Evolutionary conservation across 2,113 vertebrate genomes (phyloP), one percentile per base, ranked within the genome.

Genomic region (Variabilichromis moorii): DNA sequence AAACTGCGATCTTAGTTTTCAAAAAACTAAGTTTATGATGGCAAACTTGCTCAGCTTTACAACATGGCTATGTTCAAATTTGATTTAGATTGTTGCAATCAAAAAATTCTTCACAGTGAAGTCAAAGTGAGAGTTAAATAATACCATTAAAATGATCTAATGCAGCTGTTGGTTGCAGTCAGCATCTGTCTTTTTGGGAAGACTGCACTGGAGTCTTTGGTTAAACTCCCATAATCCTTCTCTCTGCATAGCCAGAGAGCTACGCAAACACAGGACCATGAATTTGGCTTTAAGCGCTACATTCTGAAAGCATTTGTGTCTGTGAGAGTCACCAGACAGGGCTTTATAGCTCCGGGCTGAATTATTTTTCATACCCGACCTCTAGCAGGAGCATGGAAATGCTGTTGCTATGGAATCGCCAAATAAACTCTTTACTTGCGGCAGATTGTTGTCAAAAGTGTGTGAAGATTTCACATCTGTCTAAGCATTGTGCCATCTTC

Each of bases 321-420:
- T 71, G 80, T n/a, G 24, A 71, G 54, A 61, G 76, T 86, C 82
- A 17, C 16, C 42, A 81, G 86, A 86, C 86, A 89, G 90, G 53
- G 85, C 89, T 82, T 82, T 61, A 35, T 73, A 3, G 61, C 88
- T 86, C 81, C 40, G 6, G 11, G 86, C 82, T 87, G 26, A 78
- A 45, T 85, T 86, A 31, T 86, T n/a, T 81, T 79, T 86, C 59
- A 57, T 92, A 84, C 82, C 37, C 68, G 4, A n/a, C 16, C n/a
- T 83, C 66, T 78, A 19, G 17, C 61, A 11, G 40, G 37, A 71
- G 82, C 87, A 28, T 79, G 87, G 85, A 91, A 92, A 90, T 68
- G 51, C 37, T 76, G 90, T 93, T 90, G 90, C 85, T 83, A 86
- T 88, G 90, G 86, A 37, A 50, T 33, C 9, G 7, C 37, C 66